These are phyloP conservation scores for Hyperoodon ampullatus DNA, from an alignment of 2,113 vertebrate genomes.

Conservation along the genomic window DNA sequence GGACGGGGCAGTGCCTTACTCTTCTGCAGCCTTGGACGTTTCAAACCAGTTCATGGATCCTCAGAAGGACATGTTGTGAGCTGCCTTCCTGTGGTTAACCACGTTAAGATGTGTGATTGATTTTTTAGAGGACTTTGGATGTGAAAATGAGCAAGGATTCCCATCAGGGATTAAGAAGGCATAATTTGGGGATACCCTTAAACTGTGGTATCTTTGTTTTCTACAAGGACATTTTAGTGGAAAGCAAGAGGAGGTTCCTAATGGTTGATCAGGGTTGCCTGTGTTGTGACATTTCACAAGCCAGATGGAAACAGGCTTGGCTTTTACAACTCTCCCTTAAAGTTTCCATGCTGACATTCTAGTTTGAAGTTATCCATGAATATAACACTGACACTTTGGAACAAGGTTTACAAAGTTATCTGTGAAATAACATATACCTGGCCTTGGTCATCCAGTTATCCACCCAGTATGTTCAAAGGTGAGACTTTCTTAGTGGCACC, in stretches of 20 bases:
- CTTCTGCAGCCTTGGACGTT: neutral
- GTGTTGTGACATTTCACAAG: neutral
- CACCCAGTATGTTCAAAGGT: neutral
- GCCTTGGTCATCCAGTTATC: neutral
- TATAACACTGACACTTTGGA: neutral
- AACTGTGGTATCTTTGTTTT: neutral
- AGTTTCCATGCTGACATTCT: neutral
- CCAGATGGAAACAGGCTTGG: neutral
- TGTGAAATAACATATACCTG: neutral
- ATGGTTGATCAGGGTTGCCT: neutral
- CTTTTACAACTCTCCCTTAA: neutral
- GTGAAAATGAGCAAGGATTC: neutral
- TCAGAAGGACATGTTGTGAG: neutral
- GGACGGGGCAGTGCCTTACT: neutral
- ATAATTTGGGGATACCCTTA: neutral
- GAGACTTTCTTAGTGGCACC: neutral
- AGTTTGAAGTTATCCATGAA: neutral
- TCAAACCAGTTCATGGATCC: fast-evolving
- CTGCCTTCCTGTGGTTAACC: neutral
- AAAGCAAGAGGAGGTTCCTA: neutral
- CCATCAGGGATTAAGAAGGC: neutral
- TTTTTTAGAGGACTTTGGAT: neutral
- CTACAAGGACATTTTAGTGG: neutral
- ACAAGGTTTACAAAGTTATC: neutral
- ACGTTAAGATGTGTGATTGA: neutral